Conservation (phyloP, 2,888 invertebrate species). For the Sarcophaga caerulescens region DNA sequence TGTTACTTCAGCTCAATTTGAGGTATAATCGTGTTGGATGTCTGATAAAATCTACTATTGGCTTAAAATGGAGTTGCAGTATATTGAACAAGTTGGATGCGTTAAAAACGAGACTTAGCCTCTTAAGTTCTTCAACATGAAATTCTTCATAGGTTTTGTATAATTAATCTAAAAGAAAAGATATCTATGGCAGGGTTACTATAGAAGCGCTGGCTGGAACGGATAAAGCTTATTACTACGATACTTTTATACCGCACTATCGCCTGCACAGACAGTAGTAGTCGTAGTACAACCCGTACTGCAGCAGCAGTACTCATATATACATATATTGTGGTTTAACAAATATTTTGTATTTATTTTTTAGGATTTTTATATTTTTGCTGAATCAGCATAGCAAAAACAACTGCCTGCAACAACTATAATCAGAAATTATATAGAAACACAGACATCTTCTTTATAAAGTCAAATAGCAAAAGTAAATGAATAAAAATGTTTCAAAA, state of each 20-base stretch:
- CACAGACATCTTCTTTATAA: constrained; percentile 58
- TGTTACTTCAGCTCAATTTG: no score
- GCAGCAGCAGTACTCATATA: not conserved
- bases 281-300: not conserved
- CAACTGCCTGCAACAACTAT: not conserved
- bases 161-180: no score
- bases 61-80: no score
- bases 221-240: no score
- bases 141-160: no score
- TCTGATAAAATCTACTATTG: no score
- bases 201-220: no score
- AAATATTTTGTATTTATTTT: constrained; percentile 28
- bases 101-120: no score
- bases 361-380: constrained; percentile 54
- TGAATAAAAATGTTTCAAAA: constrained; percentile 48
- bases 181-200: no score
- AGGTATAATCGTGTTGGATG: no score
- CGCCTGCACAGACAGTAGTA: not conserved
- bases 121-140: no score
- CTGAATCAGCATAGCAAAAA: constrained; percentile 59
- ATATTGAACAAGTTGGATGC: no score
- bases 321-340: constrained; percentile 51
- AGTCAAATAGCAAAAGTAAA: constrained; percentile 64
- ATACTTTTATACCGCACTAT: constrained; percentile 30
- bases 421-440: constrained; percentile 28